Evolutionary conservation across 1,140 invertebrate genomes (phyloP).

Genomic region (Eriocheir sinensis): DNA sequence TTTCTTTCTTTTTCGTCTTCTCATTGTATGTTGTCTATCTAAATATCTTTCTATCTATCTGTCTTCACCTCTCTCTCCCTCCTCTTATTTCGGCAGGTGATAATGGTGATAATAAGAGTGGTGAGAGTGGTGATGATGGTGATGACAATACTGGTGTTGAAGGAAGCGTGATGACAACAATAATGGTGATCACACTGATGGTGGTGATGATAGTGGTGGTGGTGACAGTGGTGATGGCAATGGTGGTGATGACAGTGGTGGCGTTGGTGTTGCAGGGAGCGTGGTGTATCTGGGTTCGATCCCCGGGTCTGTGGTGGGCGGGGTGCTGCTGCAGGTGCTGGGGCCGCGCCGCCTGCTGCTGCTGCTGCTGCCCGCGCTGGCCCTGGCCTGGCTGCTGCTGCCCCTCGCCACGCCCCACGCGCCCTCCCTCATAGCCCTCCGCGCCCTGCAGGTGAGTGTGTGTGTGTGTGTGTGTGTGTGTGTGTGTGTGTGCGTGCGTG

Average conservation of each 20-base stretch:
- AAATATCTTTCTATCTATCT: neutral
- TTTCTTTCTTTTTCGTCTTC: neutral
- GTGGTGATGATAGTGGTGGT: too few species aligned
- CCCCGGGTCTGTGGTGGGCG: conserved; percentile 63
- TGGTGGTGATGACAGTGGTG: neutral
- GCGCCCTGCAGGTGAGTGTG: conserved; percentile 64
- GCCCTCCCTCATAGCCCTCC: conserved; percentile 27
- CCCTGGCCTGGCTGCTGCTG: conserved; percentile 59
- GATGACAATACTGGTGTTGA: too few species aligned
- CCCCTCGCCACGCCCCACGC: conserved; percentile 18
- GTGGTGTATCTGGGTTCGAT: conserved; percentile 61
- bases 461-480: too few species aligned
- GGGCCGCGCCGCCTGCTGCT: conserved; percentile 62
- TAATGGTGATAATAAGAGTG: too few species aligned
- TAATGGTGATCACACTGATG: too few species aligned
- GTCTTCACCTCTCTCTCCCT: too few species aligned
- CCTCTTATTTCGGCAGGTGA: too few species aligned
- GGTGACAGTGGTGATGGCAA: too few species aligned
- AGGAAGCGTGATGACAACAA: too few species aligned
- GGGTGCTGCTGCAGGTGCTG: conserved; percentile 45
- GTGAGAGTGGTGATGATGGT: too few species aligned
- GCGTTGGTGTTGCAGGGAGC: conserved; percentile 40
- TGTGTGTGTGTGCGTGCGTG: neutral
- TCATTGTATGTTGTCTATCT: neutral
- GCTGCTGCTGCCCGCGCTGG: conserved; percentile 45